These are phyloP conservation scores for Melolontha melolontha DNA, from an alignment of 2,888 invertebrate species.

Conservation along the genomic window DNA sequence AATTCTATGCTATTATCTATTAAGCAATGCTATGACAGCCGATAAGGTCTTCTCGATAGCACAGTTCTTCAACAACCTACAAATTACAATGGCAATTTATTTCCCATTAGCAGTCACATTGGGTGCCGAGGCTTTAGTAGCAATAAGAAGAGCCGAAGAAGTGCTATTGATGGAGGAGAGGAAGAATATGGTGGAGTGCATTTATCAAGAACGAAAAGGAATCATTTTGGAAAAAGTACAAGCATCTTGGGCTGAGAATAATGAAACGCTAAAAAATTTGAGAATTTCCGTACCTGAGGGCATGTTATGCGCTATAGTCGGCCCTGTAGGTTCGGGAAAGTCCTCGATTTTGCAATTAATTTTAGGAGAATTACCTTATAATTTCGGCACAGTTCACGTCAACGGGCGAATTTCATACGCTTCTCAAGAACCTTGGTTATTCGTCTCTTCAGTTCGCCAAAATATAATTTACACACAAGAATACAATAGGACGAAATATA, in stretches of 20 bases:
- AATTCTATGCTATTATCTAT: constrained; percentile 79
- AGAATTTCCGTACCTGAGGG: constrained; percentile 67
- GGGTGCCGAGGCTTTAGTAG: constrained; percentile 74
- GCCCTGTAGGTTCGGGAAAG: constrained; percentile 79
- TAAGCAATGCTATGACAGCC: constrained; percentile 69
- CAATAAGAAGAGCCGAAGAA: constrained; percentile 72
- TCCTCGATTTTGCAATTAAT: constrained; percentile 76
- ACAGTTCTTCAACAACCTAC: constrained; percentile 81
- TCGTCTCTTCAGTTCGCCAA: constrained; percentile 77
- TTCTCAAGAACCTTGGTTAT: constrained; percentile 85
- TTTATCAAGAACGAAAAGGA: constrained; percentile 50
- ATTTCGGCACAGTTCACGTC: constrained; percentile 72
- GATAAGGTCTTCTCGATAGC: constrained; percentile 82
- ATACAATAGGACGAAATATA: constrained; percentile 68
- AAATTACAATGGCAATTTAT: constrained; percentile 75
- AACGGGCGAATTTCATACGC: constrained; percentile 77
- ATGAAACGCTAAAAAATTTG: constrained; percentile 66
- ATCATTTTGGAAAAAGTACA: constrained; percentile 48
- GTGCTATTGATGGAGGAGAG: constrained; percentile 65
- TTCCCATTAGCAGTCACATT: constrained; percentile 73
- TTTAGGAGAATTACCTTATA: constrained; percentile 76
- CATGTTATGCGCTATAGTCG: constrained; percentile 69
- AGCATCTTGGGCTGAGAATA: constrained; percentile 58
- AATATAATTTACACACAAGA: constrained; percentile 83
- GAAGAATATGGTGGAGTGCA: constrained; percentile 40